phyloP scores from a whole-genome alignment of 2,888 invertebrate species.

The Invenusta paracnida region DNA sequence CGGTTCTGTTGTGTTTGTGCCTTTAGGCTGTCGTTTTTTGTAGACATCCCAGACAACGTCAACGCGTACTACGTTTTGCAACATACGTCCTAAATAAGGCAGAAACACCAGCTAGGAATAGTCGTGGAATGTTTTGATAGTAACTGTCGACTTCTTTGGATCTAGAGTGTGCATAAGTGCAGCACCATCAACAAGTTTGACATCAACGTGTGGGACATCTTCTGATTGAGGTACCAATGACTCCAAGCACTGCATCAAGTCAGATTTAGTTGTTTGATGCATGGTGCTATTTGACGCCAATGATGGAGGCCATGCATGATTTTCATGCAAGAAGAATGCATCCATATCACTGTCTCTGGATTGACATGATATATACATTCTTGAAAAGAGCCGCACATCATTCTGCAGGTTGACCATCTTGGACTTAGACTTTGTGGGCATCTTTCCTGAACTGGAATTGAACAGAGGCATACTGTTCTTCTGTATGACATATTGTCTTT shows the following conservation, averaged over 20 bases:
- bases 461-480: constrained; percentile 29
- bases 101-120: background rate
- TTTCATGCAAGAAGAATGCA: constrained; percentile 43
- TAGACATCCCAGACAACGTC: constrained; percentile 45
- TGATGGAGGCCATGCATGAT: constrained; percentile 4
- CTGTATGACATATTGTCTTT: constrained; percentile 19
- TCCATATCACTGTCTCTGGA: constrained; percentile 33
- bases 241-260: constrained; percentile 38
- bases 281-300: constrained; percentile 30
- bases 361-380: constrained; percentile 41
- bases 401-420: constrained; percentile 34
- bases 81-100: background rate
- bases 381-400: constrained; percentile 38
- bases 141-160: constrained; percentile 13
- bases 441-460: background rate
- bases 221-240: background rate
- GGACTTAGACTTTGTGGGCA: background rate
- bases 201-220: constrained; percentile 35
- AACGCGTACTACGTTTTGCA: constrained; percentile 15
- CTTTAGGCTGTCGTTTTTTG: constrained; percentile 40
- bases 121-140: background rate
- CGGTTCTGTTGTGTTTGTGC: background rate
- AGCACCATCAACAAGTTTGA: constrained; percentile 45
- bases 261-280: constrained; percentile 36
- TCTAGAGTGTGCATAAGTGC: constrained; percentile 45